Evolutionary conservation across 2,888 invertebrate genomes (phyloP), one percentile per base, ranked within the genome.

Genomic region (Charanyca ferruginea): DNA sequence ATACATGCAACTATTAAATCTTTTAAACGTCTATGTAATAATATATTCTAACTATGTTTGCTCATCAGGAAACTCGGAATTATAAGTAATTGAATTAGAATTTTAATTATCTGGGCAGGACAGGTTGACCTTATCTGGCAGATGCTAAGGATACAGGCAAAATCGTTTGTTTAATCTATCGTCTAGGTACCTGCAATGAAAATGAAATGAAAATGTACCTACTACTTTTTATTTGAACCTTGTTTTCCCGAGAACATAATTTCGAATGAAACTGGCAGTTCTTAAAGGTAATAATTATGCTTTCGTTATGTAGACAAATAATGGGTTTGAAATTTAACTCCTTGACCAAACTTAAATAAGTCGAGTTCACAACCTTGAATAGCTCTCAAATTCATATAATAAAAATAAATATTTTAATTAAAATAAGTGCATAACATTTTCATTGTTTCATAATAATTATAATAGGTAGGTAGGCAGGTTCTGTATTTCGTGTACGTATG

Each of bases 81-180:
- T 61, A 62, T 73, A 77, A 82, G 62, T 73, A 77, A 82, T 84
- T 81, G 71, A 74, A 84, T 85, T 83, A 79, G 79, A 87, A 86
- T 87, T 83, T 79, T 60, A 82, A 85, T 84, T 80, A 77, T 59
- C 54, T 62, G 11, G 47, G 4, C 32, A 53, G 44, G 58, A 83
- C 83, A 66, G 45, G 83, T 73, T 80, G 81, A 63, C 87, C 83
- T 86, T 73, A 72, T 69, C 58, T 45, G 64, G 79, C 79, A 66
- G 77, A 78, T 79, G 73, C 78, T 77, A 78, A 81, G 79, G 83
- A 81, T 71, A 68, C 48, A 62, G 70, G 53, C 55, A 51, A 53
- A 58, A 73, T 57, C 41, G 28, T 44, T 23, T 28, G 2, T 23
- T 49, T 8, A 28, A 35, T 52, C 8, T 4, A 18, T 13, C 8